These are phyloP conservation scores for Caenorhabditis briggsae DNA, from an alignment of 1,140 invertebrate species.

Conservation along the genomic window DNA sequence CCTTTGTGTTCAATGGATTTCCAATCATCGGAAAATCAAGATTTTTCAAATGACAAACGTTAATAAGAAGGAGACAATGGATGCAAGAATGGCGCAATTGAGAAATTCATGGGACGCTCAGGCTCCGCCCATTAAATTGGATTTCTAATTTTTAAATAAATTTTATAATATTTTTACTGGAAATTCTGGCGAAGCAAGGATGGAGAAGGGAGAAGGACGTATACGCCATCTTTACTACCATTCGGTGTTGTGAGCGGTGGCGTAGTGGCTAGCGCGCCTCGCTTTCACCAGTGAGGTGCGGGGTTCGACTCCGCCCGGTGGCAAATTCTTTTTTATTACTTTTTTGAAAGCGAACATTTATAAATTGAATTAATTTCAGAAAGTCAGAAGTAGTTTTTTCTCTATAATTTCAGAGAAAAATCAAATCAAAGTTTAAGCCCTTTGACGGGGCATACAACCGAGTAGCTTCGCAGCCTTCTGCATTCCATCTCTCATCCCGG, in stretches of 20 bases:
- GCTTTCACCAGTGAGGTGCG: too few relatives aligned
- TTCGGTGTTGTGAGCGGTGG: too few relatives aligned
- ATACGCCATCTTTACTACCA: too few relatives aligned
- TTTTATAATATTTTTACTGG: too few relatives aligned
- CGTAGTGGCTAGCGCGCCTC: too few relatives aligned
- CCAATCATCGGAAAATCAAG: conserved; percentile 11
- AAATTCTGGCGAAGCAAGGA: too few relatives aligned
- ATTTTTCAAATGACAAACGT: conserved; percentile 1
- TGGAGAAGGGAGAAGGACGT: too few relatives aligned
- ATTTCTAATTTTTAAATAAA: too few relatives aligned
- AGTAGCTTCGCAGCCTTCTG: neutral
- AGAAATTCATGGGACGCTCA: conserved; percentile 9
- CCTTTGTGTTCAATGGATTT: conserved; percentile 13
- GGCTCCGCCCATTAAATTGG: neutral
- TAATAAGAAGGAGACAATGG: neutral
- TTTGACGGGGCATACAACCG: conserved; percentile 32
- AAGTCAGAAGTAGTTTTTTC: neutral
- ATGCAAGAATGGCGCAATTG: neutral
- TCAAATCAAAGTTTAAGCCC: conserved; percentile 33
- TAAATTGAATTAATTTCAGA: too few relatives aligned
- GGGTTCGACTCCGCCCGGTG: too few relatives aligned
- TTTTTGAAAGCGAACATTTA: too few relatives aligned
- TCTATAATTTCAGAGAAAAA: neutral
- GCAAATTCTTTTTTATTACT: too few relatives aligned
- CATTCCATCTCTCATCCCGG: conserved; percentile 44